These are phyloP conservation scores for Lophotis ruficrista DNA, from an alignment of 2,113 vertebrate genomes.

Conservation along the genomic window DNA sequence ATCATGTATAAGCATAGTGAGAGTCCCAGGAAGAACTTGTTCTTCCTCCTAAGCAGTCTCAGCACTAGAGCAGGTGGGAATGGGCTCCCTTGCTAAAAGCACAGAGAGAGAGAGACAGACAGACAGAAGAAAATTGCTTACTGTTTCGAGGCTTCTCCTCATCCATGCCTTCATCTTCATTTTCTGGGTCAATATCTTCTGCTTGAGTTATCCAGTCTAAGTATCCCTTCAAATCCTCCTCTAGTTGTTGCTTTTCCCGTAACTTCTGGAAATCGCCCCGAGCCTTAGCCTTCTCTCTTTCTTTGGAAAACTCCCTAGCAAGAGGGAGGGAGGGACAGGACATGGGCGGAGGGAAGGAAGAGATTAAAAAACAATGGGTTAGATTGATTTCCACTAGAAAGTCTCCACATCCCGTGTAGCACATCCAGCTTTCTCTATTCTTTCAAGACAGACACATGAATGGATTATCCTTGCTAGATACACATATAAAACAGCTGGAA, in stretches of 20 bases:
- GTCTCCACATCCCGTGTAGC: background rate
- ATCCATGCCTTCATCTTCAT: slow-evolving; percentile 95
- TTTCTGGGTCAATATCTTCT: slow-evolving; percentile 98
- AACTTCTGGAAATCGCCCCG: slow-evolving; percentile 98
- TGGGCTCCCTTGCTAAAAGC: background rate
- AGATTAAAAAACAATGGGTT: slow-evolving; percentile 56
- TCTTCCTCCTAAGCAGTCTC: background rate
- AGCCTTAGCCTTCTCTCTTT: slow-evolving; percentile 97
- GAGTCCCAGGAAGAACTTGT: background rate
- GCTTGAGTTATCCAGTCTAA: slow-evolving; percentile 99
- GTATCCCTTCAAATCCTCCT: slow-evolving; percentile 97
- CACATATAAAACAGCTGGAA: background rate
- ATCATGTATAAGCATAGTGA: background rate
- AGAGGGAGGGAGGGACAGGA: slow-evolving; percentile 26
- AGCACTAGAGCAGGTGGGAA: background rate
- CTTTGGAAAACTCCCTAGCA: slow-evolving; percentile 97
- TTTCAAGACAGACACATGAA: background rate
- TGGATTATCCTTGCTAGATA: background rate
- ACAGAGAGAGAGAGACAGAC: background rate
- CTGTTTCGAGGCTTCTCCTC: slow-evolving; percentile 97
- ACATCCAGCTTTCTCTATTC: background rate
- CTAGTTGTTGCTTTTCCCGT: slow-evolving; percentile 95
- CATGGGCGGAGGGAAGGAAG: background rate
- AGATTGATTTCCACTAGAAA: slow-evolving; percentile 4
- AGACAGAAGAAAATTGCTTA: slow-evolving; percentile 73